Evolutionary conservation across 2,797 vertebrate genomes (phyloP).

Genomic region (Platalea minor): DNA sequence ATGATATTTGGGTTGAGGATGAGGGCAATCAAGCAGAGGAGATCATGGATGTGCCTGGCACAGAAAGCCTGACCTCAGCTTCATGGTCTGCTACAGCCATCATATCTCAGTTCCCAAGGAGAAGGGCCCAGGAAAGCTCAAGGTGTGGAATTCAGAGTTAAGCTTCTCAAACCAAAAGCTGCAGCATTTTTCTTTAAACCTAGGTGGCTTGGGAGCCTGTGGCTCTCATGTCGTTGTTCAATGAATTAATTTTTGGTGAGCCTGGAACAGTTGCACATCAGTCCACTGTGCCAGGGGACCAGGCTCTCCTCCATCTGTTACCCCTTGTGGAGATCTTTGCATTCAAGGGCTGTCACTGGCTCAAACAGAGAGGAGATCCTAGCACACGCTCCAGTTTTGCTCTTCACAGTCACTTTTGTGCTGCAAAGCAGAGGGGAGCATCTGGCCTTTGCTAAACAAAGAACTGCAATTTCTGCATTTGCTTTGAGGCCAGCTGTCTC

Average conservation of each 20-base stretch:
- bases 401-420: background rate
- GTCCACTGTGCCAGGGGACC: too few relatives aligned
- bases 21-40: background rate
- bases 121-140: background rate
- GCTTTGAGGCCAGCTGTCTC: background rate
- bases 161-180: background rate
- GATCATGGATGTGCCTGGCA: background rate
- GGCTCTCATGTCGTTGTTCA: background rate
- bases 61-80: background rate
- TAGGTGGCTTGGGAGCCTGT: background rate
- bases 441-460: background rate
- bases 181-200: background rate
- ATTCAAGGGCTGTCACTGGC: background rate
- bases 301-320: fast-evolving
- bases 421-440: background rate
- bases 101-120: background rate
- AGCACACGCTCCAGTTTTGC: background rate
- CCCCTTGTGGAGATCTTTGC: background rate
- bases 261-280: background rate
- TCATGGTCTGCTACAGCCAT: background rate
- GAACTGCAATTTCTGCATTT: background rate
- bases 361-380: background rate
- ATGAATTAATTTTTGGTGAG: background rate
- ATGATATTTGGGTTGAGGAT: background rate
- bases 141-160: background rate